These are phyloP conservation scores for Cephus pulcher DNA, from an alignment of 2,888 invertebrate species.

Conservation along the genomic window DNA sequence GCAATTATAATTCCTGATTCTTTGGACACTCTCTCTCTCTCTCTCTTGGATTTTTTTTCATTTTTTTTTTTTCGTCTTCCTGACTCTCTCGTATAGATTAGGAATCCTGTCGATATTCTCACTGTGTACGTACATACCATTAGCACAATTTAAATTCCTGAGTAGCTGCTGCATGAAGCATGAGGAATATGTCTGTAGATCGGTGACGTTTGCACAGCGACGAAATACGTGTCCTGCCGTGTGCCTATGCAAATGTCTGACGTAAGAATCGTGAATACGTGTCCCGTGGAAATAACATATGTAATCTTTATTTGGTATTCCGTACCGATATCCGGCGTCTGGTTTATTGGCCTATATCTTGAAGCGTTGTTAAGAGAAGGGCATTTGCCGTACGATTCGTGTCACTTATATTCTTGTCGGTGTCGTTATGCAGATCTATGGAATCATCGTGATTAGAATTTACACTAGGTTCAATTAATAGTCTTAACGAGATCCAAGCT, in stretches of 20 bases:
- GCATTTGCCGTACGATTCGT: not conserved
- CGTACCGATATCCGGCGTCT: constrained; percentile 12
- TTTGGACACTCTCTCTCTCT: constrained; percentile 9
- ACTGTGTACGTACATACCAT: not conserved
- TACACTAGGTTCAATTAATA: not conserved
- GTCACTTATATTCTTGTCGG: not conserved
- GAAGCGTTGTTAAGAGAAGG: not conserved
- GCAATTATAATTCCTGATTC: constrained; percentile 2
- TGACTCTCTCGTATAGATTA: not conserved
- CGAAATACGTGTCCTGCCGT: not conserved
- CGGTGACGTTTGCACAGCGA: not conserved
- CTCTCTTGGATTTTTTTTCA: constrained; percentile 14
- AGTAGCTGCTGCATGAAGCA: not conserved
- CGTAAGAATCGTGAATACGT: not conserved
- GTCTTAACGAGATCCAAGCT: not conserved
- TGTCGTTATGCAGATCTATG: not conserved
- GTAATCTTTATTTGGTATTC: constrained; percentile 20
- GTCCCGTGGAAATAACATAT: not conserved
- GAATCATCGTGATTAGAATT: not conserved
- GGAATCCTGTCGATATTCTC: not conserved
- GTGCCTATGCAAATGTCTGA: not conserved
- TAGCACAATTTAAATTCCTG: not conserved
- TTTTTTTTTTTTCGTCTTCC: constrained; percentile 13
- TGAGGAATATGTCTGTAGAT: not conserved
- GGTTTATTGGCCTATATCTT: not conserved